These are phyloP conservation scores for Dicerorhinus sumatrensis DNA, from an alignment of 2,113 vertebrate genomes.

Conservation along the genomic window DNA sequence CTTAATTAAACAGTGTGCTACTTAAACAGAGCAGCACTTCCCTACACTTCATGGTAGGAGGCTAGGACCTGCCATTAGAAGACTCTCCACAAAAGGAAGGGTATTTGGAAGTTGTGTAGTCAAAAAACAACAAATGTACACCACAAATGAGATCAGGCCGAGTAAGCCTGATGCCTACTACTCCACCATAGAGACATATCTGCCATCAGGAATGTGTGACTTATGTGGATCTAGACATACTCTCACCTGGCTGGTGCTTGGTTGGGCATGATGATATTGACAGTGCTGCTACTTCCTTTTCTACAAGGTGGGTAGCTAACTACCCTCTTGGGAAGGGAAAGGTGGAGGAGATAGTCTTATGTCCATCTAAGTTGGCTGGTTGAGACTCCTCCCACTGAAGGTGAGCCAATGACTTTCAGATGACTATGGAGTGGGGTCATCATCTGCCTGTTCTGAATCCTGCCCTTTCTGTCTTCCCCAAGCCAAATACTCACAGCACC, in stretches of 20 bases:
- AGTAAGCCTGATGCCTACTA: neutral
- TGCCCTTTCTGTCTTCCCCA: neutral
- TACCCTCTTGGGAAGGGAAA: neutral
- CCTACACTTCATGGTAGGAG: neutral
- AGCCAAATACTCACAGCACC: neutral
- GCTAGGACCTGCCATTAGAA: neutral
- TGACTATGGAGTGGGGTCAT: neutral
- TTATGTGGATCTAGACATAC: neutral
- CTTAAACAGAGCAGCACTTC: neutral
- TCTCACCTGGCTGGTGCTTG: neutral
- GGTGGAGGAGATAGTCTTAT: neutral
- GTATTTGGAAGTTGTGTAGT: neutral
- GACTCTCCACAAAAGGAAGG: neutral
- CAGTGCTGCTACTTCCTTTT: neutral
- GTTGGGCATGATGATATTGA: neutral
- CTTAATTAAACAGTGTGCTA: neutral
- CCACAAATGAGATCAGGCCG: neutral
- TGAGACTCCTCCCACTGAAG: neutral
- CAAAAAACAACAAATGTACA: neutral
- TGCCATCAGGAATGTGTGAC: neutral
- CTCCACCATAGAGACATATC: neutral
- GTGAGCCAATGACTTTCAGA: neutral
- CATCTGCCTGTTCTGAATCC: neutral
- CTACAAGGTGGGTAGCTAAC: neutral
- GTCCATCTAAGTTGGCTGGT: neutral